Evolutionary conservation across 2,888 invertebrate genomes (phyloP).

Genomic region (Drosophila dives): DNA sequence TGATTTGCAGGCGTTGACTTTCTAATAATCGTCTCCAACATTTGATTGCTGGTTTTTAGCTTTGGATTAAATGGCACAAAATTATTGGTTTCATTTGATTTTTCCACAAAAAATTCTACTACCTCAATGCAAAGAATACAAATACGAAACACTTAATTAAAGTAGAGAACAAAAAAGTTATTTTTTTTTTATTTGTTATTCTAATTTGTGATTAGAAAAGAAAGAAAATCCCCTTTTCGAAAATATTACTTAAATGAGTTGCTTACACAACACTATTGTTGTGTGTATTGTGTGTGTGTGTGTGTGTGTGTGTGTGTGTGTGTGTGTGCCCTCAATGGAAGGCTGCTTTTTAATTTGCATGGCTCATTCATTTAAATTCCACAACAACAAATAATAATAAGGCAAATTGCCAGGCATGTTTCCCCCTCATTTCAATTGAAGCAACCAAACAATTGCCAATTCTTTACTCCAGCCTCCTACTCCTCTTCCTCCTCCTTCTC

Average conservation of each 20-base stretch:
- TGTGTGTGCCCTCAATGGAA: constrained; percentile 19
- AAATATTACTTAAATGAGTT: constrained; percentile 63
- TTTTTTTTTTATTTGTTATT: constrained; percentile 19
- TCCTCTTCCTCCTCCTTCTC: neutral
- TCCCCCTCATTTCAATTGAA: constrained; percentile 49
- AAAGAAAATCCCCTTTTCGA: constrained; percentile 17
- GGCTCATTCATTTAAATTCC: constrained; percentile 62
- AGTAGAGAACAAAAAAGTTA: neutral
- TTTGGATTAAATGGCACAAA: neutral
- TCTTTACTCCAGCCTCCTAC: neutral
- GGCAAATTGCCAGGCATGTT: constrained; percentile 45
- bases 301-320: constrained; percentile 12
- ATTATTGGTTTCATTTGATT: neutral
- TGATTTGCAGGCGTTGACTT: neutral
- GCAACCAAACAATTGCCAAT: constrained; percentile 41
- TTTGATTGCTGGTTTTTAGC: neutral
- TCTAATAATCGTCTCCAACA: neutral
- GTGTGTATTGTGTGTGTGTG: neutral
- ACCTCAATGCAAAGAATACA: neutral
- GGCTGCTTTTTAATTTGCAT: constrained; percentile 62
- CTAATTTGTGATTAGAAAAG: neutral
- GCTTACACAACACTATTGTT: constrained; percentile 20
- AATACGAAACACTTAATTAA: neutral
- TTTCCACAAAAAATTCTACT: neutral
- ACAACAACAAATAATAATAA: constrained; percentile 53